Percentiles rank a stretch among this genome's conserved stretches.
Evolutionary conservation across 2,113 vertebrate genomes (phyloP).

Genomic region (Abramis brama): DNA sequence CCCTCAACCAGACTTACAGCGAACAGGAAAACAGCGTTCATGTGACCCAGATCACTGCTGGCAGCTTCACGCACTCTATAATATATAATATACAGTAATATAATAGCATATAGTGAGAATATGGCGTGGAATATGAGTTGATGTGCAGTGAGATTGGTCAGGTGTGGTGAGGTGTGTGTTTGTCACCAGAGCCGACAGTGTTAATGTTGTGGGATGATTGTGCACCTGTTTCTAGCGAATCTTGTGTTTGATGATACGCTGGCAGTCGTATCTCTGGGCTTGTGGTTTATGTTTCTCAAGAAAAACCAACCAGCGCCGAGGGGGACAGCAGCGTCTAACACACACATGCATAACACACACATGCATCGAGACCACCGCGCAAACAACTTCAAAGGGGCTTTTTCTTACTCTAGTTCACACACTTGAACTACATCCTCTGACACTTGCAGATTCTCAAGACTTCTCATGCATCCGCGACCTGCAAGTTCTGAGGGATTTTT

Average conservation of each 20-base stretch:
- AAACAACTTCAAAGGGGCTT: slow-evolving; percentile 52
- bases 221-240: slow-evolving; percentile 57
- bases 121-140: not conserved
- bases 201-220: slow-evolving; percentile 38
- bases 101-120: not conserved
- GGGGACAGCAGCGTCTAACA: slow-evolving; percentile 28
- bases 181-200: not conserved
- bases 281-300: slow-evolving; percentile 56
- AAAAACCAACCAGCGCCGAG: slow-evolving; percentile 37
- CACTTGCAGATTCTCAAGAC: slow-evolving; percentile 38
- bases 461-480: not conserved
- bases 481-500: not conserved
- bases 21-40: not conserved
- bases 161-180: not conserved
- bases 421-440: slow-evolving; percentile 52
- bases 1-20: not conserved
- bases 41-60: slow-evolving; percentile 17
- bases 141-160: not conserved
- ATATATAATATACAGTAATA: too few relatives aligned
- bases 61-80: not conserved
- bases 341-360: slow-evolving; percentile 35
- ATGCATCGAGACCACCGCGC: slow-evolving; percentile 45
- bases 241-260: slow-evolving; percentile 38
- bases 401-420: slow-evolving; percentile 34
- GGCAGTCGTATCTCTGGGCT: slow-evolving; percentile 39